These are phyloP conservation scores for Eledone cirrhosa DNA, from an alignment of 2,888 invertebrate species.

Conservation along the genomic window DNA sequence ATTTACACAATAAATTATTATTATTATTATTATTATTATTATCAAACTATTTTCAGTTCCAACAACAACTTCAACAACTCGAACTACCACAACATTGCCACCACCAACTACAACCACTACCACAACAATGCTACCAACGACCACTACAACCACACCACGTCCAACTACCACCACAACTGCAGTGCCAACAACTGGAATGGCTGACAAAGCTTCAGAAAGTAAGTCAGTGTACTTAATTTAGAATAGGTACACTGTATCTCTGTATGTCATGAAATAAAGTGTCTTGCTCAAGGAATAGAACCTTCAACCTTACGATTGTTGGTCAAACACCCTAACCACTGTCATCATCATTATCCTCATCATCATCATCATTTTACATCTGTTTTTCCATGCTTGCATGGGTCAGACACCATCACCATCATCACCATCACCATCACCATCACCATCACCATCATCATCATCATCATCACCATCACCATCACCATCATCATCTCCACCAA, in stretches of 20 bases:
- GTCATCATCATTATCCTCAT: too few species aligned
- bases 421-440: conserved; percentile 19
- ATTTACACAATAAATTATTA: too few species aligned
- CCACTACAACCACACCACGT: conserved; percentile 30
- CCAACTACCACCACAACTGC: conserved; percentile 41
- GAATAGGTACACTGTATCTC: too few species aligned
- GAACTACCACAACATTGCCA: conserved; percentile 26
- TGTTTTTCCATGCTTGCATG: too few species aligned
- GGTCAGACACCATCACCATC: neutral
- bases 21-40: too few species aligned
- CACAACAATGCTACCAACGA: conserved; percentile 33
- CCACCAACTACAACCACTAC: neutral
- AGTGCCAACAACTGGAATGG: conserved; percentile 40
- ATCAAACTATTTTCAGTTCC: conserved; percentile 45
- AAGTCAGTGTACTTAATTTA: too few species aligned
- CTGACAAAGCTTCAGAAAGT: conserved; percentile 44
- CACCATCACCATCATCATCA: conserved; percentile 22
- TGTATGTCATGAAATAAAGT: too few species aligned
- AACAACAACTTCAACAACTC: conserved; percentile 39
- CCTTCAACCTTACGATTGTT: too few species aligned
- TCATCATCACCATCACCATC: conserved; percentile 2
- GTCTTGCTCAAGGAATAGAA: too few species aligned
- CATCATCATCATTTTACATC: too few species aligned
- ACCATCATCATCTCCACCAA: neutral
- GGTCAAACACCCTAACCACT: too few species aligned